Percentiles rank a stretch among this genome's conserved stretches.
Conservation (phyloP, 2,113 vertebrate species). For the Callopanchax toddi region DNA sequence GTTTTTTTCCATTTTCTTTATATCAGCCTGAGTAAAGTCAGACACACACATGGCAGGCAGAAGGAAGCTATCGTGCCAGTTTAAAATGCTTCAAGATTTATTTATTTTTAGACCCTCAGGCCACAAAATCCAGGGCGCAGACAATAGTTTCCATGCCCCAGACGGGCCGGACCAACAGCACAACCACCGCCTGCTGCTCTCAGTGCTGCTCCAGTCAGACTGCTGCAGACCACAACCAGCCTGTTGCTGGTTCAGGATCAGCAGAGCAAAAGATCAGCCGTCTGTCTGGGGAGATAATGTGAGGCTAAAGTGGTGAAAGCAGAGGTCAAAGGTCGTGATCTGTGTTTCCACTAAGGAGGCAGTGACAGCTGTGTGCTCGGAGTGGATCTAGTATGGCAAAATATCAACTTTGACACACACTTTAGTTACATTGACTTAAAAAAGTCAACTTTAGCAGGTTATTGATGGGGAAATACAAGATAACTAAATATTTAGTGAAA, state of each 20-base stretch:
- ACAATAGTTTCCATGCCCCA: conserved; percentile 58
- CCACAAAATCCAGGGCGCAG: conserved; percentile 53
- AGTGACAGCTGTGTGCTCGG: background rate
- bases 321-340: conserved; percentile 37
- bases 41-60: conserved; percentile 63
- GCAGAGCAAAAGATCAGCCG: background rate
- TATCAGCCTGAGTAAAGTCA: conserved; percentile 18
- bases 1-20: background rate
- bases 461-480: too few species aligned
- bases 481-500: too few species aligned
- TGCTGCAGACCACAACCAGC: background rate
- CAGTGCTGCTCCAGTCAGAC: conserved; percentile 22
- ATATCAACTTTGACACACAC: background rate
- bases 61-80: conserved; percentile 60
- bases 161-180: conserved; percentile 24
- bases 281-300: conserved; percentile 25
- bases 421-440: too few species aligned
- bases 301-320: conserved; percentile 20
- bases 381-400: too few species aligned
- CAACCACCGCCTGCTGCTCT: conserved; percentile 16
- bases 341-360: conserved; percentile 14
- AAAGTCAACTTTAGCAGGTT: too few species aligned
- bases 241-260: conserved; percentile 7
- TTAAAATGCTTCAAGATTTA: conserved; percentile 39
- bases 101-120: conserved; percentile 21